A percentile compares a stretch with the other conserved stretches of the same genome.
Conservation (phyloP, 2,888 invertebrate genomes). For the Dolichomitus sp. region DNA sequence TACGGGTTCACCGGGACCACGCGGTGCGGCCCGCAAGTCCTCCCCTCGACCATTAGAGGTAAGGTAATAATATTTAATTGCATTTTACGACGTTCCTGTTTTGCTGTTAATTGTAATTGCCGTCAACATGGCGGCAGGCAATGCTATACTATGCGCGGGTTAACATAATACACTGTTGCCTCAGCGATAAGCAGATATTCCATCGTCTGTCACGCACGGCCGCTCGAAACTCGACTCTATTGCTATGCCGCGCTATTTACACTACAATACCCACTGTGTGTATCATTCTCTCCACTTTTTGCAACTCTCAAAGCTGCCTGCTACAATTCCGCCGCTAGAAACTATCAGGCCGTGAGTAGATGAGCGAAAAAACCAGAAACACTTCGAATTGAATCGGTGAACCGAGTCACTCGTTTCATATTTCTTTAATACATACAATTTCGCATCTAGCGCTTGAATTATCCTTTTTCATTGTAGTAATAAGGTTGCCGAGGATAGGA, state of each 20-base stretch:
- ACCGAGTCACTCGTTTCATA: conserved; percentile 7
- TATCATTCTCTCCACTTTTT: conserved; percentile 29
- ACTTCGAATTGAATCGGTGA: conserved; percentile 3
- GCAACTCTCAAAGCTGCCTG: neutral
- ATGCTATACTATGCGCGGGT: conserved; percentile 24
- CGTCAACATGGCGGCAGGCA: conserved; percentile 72
- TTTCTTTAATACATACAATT: conserved; percentile 2
- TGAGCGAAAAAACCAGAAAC: conserved; percentile 11
- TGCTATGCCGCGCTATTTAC: conserved; percentile 6
- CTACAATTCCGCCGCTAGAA: conserved; percentile 1
- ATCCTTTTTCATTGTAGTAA: conserved; percentile 6
- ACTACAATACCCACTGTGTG: conserved; percentile 24
- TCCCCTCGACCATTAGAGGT: conserved; percentile 79
- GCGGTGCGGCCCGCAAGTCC: conserved; percentile 51
- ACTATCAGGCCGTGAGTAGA: conserved; percentile 7
- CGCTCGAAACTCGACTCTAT: conserved; percentile 37
- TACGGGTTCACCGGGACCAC: conserved; percentile 48
- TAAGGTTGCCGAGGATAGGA: neutral
- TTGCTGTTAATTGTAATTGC: conserved; percentile 85
- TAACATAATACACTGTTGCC: conserved; percentile 62
- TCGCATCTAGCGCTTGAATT: neutral
- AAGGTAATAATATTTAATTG: conserved; percentile 85
- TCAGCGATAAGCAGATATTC: conserved; percentile 66
- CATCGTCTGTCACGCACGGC: conserved; percentile 66
- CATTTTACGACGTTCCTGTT: conserved; percentile 85